Percentiles rank a stretch among this genome's conserved stretches.
phyloP scores from a whole-genome alignment of 2,888 invertebrate genomes.

The Perdita meconis region DNA sequence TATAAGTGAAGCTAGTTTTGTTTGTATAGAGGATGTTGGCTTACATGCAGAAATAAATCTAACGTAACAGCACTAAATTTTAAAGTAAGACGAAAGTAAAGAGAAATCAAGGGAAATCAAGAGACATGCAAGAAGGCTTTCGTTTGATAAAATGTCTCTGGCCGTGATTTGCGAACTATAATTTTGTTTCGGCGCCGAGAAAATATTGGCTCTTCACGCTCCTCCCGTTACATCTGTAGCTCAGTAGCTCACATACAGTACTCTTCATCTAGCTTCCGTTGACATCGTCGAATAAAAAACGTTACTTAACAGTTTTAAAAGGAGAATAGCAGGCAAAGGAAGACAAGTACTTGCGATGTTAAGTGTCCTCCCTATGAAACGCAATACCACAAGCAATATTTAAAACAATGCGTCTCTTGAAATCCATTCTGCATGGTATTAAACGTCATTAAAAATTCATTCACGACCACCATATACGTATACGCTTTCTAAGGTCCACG shows the following conservation, averaged over 20 bases:
- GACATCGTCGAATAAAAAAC: not conserved
- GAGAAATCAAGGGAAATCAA: too few relatives aligned
- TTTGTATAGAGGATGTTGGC: too few relatives aligned
- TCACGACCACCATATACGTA: not conserved
- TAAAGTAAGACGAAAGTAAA: too few relatives aligned
- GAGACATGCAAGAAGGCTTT: too few relatives aligned
- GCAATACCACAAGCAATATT: not conserved
- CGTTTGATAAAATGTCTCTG: not conserved
- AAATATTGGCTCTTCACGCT: constrained; percentile 16
- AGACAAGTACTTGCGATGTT: not conserved
- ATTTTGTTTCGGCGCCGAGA: constrained; percentile 4
- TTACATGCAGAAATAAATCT: too few relatives aligned
- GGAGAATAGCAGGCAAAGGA: not conserved
- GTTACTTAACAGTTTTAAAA: not conserved
- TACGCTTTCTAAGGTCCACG: not conserved
- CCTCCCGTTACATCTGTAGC: not conserved
- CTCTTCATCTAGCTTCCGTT: not conserved
- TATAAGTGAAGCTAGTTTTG: too few relatives aligned
- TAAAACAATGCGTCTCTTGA: not conserved
- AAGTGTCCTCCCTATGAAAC: too few relatives aligned
- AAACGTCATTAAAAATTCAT: not conserved
- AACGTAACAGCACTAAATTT: too few relatives aligned
- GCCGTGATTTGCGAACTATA: not conserved
- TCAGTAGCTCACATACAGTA: not conserved
- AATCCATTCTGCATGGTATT: not conserved